These are phyloP conservation scores for Nemoura dubitans DNA, from an alignment of 2,888 invertebrate species.

Conservation along the genomic window DNA sequence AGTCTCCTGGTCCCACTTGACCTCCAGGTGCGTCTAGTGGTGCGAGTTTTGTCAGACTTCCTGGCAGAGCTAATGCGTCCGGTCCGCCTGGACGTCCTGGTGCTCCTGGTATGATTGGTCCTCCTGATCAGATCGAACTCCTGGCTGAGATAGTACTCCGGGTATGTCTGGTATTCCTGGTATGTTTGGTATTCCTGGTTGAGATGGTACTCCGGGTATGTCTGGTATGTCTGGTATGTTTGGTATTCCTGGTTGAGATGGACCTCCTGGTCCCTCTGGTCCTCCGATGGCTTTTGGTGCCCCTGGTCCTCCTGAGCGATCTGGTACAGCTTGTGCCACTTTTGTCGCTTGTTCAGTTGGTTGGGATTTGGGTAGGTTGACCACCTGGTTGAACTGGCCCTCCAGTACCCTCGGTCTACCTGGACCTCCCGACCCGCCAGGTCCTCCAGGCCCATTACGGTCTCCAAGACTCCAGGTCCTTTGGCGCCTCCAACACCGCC, in stretches of 20 bases:
- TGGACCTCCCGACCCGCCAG: neutral
- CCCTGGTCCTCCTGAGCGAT: conserved; percentile 10
- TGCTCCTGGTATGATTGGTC: neutral
- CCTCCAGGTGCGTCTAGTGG: no score
- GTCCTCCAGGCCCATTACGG: neutral
- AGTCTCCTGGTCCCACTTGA: neutral
- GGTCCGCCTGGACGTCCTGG: neutral
- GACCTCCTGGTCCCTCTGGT: conserved; percentile 3
- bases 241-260: neutral
- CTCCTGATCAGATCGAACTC: conserved; percentile 2
- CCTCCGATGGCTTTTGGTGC: no score
- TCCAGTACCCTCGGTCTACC: neutral
- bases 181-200: no score
- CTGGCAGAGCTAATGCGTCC: neutral
- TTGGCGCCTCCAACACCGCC: neutral
- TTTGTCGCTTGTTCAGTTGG: no score
- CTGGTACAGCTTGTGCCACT: no score
- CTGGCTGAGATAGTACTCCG: no score
- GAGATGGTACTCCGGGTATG: no score
- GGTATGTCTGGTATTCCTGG: no score
- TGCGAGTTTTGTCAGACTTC: no score
- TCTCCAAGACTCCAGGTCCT: neutral
- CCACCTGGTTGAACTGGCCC: no score
- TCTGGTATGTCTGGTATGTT: no score
- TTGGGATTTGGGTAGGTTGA: no score